Base-by-base conservation (phyloP, 1,140 invertebrate species). In the Euborellia annulipes region DNA sequence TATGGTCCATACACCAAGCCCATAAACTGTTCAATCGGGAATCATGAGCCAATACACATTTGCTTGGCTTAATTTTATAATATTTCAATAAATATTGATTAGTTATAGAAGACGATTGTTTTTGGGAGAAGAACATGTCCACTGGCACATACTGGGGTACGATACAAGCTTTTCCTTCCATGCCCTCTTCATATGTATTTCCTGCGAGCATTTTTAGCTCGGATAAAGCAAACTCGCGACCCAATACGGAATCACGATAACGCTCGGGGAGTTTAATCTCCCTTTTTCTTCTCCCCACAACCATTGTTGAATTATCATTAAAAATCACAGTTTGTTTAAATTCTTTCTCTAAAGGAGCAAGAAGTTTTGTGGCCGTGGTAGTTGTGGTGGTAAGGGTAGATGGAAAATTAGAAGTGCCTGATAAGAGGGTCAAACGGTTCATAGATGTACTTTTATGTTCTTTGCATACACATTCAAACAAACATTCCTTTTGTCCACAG, bases 381-480 rank as follows among this genome's bases (percentile, higher is more conserved):
- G 39, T 3, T 13, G 17, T 18, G 14, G 17, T 8, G 13, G 39
- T 41, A 41, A 20, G 4, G 14, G 13, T 20, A 17, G 18, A 19
- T 11, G 39, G 3, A 11, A 41, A 41, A 18, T 14, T 17, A 18
- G 18, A 41, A 19, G 13, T 19, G 8, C 17, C 18, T 41, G 39
- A 50, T 39, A 48, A 55, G 39, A 9, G 41, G 43, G 2, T 50
- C 20, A 19, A 42, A 41, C 22, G 46, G 45, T 50, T 22, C 32
- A 27, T 30, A 9, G 18, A 42, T 50, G 45, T 21, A 50, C 46
- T 48, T 45, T 52, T 50, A 30, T 52, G 39, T 37, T 54, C 48
- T 18, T 54, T 50, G 52, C 68, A 70, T 13, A 41, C 52, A 48
- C 68, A 70, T 36, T 56, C 49, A 41, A 69, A 65, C 59, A 70